Conservation (phyloP, 2,888 invertebrate species). For the Athripsodes cinereus region DNA sequence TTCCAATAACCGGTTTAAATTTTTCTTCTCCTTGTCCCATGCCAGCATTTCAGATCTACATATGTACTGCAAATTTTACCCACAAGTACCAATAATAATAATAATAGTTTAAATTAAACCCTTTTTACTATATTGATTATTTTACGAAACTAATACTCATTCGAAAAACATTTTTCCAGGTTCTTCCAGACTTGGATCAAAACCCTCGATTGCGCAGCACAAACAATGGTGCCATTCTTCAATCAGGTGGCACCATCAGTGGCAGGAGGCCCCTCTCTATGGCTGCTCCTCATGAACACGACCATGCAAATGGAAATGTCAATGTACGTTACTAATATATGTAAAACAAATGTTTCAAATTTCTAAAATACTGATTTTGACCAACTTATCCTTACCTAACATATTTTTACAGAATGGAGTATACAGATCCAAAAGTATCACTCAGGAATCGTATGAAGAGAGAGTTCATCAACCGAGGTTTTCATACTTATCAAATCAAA, state of each 20-base stretch:
- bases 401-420: slow-evolving; percentile 43
- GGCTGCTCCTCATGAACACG: slow-evolving; percentile 35
- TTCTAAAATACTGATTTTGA: neutral
- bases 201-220: slow-evolving; percentile 68
- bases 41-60: no score
- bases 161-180: slow-evolving; percentile 41
- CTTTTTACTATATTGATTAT: no score
- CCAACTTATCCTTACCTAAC: neutral
- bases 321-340: neutral
- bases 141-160: no score
- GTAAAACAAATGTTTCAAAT: no score
- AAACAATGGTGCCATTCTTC: slow-evolving; percentile 76
- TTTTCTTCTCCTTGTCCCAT: no score
- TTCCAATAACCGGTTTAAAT: no score
- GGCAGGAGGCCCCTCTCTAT: slow-evolving; percentile 51
- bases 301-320: slow-evolving; percentile 18
- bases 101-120: no score
- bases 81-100: no score
- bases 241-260: slow-evolving; percentile 77
- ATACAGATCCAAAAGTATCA: slow-evolving; percentile 42
- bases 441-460: slow-evolving; percentile 23
- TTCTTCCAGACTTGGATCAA: slow-evolving; percentile 62
- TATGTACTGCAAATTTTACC: no score
- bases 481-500: slow-evolving; percentile 26
- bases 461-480: slow-evolving; percentile 21